phyloP scores from a whole-genome alignment of 2,797 vertebrate species.

The Syngnathus rostellatus region DNA sequence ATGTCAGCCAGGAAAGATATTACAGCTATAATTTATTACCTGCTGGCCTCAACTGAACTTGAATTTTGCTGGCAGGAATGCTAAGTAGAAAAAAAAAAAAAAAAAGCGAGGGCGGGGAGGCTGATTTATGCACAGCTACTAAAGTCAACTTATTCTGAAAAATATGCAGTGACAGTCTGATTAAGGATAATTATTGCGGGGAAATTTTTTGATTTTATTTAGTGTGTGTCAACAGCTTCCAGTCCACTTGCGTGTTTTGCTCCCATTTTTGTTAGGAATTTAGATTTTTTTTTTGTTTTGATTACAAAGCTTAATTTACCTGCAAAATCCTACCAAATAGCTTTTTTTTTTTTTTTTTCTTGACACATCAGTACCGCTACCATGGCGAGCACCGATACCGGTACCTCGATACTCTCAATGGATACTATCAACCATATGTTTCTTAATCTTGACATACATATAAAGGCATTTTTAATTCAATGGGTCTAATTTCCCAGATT shows the following conservation, averaged over 20 bases:
- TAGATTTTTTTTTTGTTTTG: not conserved
- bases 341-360: not conserved
- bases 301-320: not conserved
- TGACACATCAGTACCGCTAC: not conserved
- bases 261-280: not conserved
- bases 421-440: too few species aligned
- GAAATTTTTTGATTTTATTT: not conserved
- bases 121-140: not conserved
- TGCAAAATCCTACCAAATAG: not conserved
- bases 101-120: too few species aligned
- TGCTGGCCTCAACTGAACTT: slow-evolving; percentile 27
- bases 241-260: too few species aligned
- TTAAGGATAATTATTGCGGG: not conserved
- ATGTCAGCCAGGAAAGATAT: slow-evolving; percentile 44
- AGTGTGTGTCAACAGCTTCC: not conserved
- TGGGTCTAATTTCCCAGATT: slow-evolving; percentile 17
- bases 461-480: not conserved
- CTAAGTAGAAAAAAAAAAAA: slow-evolving; percentile 9
- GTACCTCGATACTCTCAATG: too few species aligned
- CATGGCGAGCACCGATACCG: too few species aligned
- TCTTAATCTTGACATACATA: not conserved
- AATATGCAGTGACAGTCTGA: not conserved
- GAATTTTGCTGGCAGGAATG: slow-evolving; percentile 32
- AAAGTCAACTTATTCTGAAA: not conserved
- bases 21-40: slow-evolving; percentile 49